Evolutionary conservation across 2,797 vertebrate species (phyloP).

Genomic region (Coendou prehensilis): DNA sequence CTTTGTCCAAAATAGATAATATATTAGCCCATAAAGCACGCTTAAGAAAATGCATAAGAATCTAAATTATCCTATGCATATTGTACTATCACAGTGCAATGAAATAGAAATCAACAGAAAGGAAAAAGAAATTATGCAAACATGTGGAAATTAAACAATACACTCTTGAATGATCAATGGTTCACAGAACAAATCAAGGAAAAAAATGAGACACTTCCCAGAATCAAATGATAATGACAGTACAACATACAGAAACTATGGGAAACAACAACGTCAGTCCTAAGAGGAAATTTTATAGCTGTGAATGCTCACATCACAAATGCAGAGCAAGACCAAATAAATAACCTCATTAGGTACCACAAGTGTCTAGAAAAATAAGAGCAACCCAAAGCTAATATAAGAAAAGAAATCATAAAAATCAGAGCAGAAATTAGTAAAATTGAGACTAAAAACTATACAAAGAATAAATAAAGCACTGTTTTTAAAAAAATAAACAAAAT

Average conservation of each 20-base stretch:
- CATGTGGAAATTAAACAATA: background rate
- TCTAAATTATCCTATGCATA: background rate
- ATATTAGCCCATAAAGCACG: background rate
- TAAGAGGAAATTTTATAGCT: background rate
- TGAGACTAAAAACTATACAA: too few species aligned
- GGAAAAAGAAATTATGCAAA: background rate
- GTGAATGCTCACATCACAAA: background rate
- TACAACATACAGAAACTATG: background rate
- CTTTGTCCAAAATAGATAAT: background rate
- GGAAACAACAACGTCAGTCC: background rate
- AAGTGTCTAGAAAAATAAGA: too few species aligned
- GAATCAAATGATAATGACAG: background rate
- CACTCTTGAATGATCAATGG: background rate
- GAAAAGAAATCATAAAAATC: too few species aligned
- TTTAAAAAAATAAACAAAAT: background rate
- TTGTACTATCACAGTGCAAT: background rate
- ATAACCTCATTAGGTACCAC: too few species aligned
- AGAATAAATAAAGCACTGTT: background rate
- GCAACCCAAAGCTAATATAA: too few species aligned
- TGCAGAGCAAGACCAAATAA: background rate
- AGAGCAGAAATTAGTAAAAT: too few species aligned
- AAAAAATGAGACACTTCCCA: background rate
- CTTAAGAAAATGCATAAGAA: background rate
- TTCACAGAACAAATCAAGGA: background rate
- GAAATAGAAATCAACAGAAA: background rate